Evolutionary conservation across 2,888 invertebrate genomes (phyloP).

Genomic region (Chloroclysta siterata): DNA sequence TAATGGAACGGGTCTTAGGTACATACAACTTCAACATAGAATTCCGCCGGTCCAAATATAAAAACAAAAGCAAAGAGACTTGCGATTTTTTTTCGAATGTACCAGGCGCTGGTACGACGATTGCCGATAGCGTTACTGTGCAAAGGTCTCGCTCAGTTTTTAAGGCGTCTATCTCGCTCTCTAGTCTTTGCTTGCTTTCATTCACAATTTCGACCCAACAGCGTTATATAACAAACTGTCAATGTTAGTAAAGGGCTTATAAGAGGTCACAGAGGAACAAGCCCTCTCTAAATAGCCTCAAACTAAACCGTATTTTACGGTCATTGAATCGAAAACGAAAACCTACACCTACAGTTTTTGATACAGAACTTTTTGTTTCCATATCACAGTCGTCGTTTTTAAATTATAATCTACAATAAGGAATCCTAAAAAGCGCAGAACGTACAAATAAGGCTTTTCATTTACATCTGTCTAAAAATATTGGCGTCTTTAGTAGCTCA

Average conservation of each 20-base stretch:
- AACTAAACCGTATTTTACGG: conserved; percentile 5
- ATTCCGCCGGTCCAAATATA: too few species aligned
- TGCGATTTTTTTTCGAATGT: too few species aligned
- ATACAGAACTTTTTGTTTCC: conserved; percentile 34
- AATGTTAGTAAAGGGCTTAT: background rate
- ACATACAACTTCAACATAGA: too few species aligned
- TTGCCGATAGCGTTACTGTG: too few species aligned
- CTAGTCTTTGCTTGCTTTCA: too few species aligned
- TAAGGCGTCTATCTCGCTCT: too few species aligned
- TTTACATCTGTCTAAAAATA: background rate
- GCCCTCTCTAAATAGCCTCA: conserved; percentile 10
- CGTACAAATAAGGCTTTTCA: conserved; percentile 22
- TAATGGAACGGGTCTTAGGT: too few species aligned
- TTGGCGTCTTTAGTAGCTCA: background rate
- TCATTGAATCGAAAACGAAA: conserved; percentile 13
- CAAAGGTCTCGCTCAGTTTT: too few species aligned
- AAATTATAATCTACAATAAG: conserved; percentile 27
- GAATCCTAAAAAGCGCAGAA: conserved; percentile 12
- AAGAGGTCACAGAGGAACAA: background rate
- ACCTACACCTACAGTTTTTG: conserved; percentile 29
- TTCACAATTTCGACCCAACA: background rate
- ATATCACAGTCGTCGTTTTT: conserved; percentile 32
- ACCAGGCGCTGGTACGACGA: too few species aligned
- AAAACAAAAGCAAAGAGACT: too few species aligned
- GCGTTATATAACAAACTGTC: background rate